A percentile compares a stretch with the other conserved stretches of the same genome.
Evolutionary conservation across 2,113 vertebrate species (phyloP).

Genomic region (Ahaetulla prasina): DNA sequence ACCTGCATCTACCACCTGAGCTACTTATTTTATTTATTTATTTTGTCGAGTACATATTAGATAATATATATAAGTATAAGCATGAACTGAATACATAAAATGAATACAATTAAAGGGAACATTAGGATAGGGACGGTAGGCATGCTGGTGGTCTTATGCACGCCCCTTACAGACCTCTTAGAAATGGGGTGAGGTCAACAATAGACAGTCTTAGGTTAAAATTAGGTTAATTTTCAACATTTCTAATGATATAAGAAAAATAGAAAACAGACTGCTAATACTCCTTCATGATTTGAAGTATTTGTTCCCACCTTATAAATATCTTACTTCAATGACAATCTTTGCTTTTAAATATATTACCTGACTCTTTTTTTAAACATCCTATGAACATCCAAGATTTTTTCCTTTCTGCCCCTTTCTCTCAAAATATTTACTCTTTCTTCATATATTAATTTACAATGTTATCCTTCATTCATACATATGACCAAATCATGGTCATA

Average conservation of each 20-base stretch:
- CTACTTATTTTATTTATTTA: too few species aligned
- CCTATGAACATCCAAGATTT: background rate
- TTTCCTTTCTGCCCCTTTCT: background rate
- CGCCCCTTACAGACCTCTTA: too few species aligned
- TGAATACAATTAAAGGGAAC: too few species aligned
- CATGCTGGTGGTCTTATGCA: too few species aligned
- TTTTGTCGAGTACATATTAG: too few species aligned
- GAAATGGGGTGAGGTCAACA: too few species aligned
- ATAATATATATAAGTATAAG: too few species aligned
- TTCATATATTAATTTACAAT: background rate
- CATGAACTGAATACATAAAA: too few species aligned
- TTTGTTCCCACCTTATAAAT: background rate
- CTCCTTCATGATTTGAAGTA: background rate
- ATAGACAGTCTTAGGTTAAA: too few species aligned
- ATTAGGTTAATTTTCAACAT: too few species aligned
- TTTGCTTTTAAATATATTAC: background rate
- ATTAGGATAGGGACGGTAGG: too few species aligned
- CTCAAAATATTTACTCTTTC: background rate
- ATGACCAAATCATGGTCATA: background rate
- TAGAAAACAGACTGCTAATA: background rate
- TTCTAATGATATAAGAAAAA: background rate
- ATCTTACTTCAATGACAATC: background rate
- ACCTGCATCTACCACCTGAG: too few species aligned
- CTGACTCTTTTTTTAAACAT: background rate
- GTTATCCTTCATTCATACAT: background rate